Evolutionary conservation across 2,797 vertebrate genomes (phyloP), one percentile per base, ranked within the genome.

Genomic region (Lemur catta): DNA sequence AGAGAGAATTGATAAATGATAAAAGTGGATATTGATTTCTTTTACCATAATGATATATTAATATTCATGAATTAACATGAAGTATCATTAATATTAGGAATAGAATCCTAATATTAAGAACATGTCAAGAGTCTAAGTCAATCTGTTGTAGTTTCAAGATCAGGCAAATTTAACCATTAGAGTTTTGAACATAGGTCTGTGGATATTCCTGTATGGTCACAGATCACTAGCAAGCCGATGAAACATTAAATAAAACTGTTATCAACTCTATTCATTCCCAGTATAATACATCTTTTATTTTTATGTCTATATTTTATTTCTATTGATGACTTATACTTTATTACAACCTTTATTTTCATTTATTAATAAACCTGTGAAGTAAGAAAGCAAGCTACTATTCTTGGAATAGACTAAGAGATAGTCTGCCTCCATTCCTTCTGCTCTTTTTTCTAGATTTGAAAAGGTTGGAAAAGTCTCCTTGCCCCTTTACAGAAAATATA

Each of bases 161-260:
- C 43, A 75, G 35, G 38, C 63, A 95, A 55, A 65, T 90, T 71
- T 69, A 85, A 71, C 59, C 50, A 75, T 91, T 78, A 59, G 20
- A 74, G 7, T 91, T 89, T 96, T 95, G 43, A 81, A 41, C n/a
- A 38, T 63, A 85, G 50, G 12, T 85, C n/a, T 94, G 11, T 80
- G 59, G 12, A 24, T 95, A 41, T 85, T 63, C 35, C 18, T 74
- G 0, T 59, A n/a, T 61, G 65, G n/a, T 86, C 43, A 71, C 35
- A 92, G 67, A 67, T 90, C 80, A 41, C 24, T 71, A 55, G 75
- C 75, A 86, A 82, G n/a, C 46, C 81, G 26, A 86, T 86, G 55
- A 61, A 85, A 35, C 43, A 52, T 84, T 55, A 87, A 92, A 38
- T 72, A 72, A 65, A 85, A 80, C 24, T 50, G 9, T 65, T 65